These are phyloP conservation scores for Prinia subflava DNA, from an alignment of 2,113 vertebrate species.

Conservation along the genomic window DNA sequence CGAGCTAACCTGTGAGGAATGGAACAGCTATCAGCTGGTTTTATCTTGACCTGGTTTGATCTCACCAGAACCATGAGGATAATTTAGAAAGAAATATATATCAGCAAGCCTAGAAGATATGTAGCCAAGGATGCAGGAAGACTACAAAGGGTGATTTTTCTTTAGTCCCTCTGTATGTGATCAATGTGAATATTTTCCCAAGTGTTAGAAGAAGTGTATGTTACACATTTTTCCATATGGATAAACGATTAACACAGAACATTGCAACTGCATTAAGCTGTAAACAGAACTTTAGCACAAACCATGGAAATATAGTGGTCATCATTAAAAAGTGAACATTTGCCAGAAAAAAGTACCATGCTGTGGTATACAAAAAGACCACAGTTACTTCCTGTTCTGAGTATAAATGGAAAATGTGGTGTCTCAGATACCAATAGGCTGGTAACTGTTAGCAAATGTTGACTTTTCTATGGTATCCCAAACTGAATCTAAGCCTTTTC, in stretches of 20 bases:
- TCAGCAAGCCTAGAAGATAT: neutral
- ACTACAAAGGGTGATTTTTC: neutral
- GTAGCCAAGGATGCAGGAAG: neutral
- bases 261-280: neutral
- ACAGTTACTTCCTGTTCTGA: conserved; percentile 40
- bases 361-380: conserved; percentile 21
- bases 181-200: neutral
- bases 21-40: neutral
- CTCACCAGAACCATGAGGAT: neutral
- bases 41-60: neutral
- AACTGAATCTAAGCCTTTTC: neutral
- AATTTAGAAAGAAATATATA: neutral
- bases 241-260: neutral
- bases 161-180: neutral
- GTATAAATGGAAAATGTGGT: conserved; percentile 46
- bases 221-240: neutral
- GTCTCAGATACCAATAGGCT: neutral
- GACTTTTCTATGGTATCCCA: conserved; percentile 21
- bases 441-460: conserved; percentile 43
- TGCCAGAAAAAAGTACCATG: conserved; percentile 8
- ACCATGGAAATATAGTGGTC: neutral
- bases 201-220: neutral
- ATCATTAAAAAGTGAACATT: conserved; percentile 17
- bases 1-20: neutral
- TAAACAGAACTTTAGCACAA: conserved; percentile 7